Evolutionary conservation across 2,888 invertebrate genomes (phyloP).

Genomic region (Hipparchia sbordonii): DNA sequence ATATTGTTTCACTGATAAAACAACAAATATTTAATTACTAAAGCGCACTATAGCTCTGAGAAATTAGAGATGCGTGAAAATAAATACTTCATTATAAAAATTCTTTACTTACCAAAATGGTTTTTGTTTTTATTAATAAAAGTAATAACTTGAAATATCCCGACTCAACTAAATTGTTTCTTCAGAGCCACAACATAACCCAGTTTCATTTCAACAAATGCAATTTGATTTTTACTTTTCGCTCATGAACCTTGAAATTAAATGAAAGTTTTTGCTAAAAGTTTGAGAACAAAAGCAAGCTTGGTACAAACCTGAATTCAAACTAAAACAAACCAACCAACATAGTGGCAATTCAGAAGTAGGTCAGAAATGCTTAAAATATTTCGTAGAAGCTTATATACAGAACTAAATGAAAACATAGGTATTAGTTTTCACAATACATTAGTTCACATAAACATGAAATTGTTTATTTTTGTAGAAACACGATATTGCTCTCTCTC

Average conservation of each 20-base stretch:
- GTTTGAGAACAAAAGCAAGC: slow-evolving; percentile 37
- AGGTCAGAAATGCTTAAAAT: slow-evolving; percentile 32
- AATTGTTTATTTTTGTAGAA: not conserved
- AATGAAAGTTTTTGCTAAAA: slow-evolving; percentile 32
- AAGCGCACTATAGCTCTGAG: too few relatives aligned
- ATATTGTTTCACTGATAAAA: too few relatives aligned
- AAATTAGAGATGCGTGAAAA: too few relatives aligned
- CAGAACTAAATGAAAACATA: slow-evolving; percentile 1
- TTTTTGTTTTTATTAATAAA: not conserved
- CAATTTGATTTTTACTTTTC: slow-evolving; percentile 27
- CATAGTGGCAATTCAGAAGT: slow-evolving; percentile 34
- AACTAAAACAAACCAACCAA: slow-evolving; percentile 25
- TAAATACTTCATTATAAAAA: not conserved
- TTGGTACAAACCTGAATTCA: slow-evolving; percentile 31
- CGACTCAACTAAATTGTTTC: not conserved
- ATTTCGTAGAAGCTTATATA: slow-evolving; percentile 20
- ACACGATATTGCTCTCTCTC: not conserved
- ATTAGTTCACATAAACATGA: not conserved
- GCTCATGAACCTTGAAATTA: slow-evolving; percentile 35
- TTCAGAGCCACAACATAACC: not conserved
- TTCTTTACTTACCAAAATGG: not conserved
- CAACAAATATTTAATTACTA: too few relatives aligned
- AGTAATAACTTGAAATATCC: not conserved
- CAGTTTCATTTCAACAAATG: slow-evolving; percentile 21
- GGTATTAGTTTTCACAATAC: not conserved